A percentile compares a stretch with the other conserved stretches of the same genome.
phyloP scores from a whole-genome alignment of 2,797 vertebrate genomes.

The Erethizon dorsatum region DNA sequence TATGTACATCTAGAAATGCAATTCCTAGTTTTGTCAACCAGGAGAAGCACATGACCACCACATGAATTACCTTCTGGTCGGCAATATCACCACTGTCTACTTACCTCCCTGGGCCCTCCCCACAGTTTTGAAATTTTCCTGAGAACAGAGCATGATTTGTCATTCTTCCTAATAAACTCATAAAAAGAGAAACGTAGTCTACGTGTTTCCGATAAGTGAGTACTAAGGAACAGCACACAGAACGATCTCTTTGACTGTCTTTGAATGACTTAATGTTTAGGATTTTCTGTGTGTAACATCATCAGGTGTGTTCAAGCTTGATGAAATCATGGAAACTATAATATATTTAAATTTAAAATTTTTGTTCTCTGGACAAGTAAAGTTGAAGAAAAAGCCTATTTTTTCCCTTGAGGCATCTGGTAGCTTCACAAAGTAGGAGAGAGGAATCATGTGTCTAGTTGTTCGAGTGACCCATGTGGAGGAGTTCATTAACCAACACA shows the following conservation, averaged over 20 bases:
- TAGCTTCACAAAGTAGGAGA: slow-evolving; percentile 48
- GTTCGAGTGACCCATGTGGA: neutral
- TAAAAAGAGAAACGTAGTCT: neutral
- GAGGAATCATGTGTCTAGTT: slow-evolving; percentile 28
- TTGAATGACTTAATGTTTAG: neutral
- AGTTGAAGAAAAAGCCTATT: slow-evolving; percentile 28
- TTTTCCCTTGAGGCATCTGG: neutral
- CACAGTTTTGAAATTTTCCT: neutral
- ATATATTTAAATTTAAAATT: slow-evolving; percentile 22
- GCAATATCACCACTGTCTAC: neutral
- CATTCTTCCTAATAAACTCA: slow-evolving; percentile 36
- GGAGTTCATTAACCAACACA: neutral
- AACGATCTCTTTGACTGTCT: neutral
- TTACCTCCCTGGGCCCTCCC: too few species aligned
- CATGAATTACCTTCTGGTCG: neutral
- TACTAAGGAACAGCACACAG: neutral
- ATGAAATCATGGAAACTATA: slow-evolving; percentile 6
- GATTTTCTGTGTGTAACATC: neutral
- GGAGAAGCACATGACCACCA: slow-evolving; percentile 22
- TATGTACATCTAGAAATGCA: neutral
- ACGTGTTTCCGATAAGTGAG: neutral
- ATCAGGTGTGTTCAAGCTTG: slow-evolving; percentile 4
- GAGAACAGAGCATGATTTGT: neutral
- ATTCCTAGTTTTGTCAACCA: neutral
- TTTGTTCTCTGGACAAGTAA: slow-evolving; percentile 56